phyloP scores from a whole-genome alignment of 2,797 vertebrate species.

The Crypturellus tataupa region DNA sequence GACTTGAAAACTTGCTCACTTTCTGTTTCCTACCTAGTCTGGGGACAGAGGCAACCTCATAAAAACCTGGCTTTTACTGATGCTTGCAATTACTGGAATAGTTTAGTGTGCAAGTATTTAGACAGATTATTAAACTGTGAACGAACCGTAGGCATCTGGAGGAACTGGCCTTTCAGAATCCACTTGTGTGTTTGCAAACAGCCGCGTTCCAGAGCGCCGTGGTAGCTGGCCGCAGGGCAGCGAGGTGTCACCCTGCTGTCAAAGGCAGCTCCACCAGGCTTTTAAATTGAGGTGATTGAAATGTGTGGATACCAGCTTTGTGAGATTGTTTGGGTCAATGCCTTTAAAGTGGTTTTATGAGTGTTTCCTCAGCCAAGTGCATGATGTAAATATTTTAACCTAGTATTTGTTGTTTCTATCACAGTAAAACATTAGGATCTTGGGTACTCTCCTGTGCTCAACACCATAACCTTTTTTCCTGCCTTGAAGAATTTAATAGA shows the following conservation, averaged over 20 bases:
- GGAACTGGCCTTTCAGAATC: slow-evolving; percentile 9
- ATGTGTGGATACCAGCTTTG: neutral
- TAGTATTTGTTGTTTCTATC: neutral
- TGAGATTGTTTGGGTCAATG: neutral
- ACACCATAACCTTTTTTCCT: neutral
- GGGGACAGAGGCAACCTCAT: neutral
- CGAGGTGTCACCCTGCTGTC: neutral
- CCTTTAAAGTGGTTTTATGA: neutral
- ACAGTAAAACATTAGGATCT: neutral
- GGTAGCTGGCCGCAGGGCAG: neutral
- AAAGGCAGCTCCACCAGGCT: neutral
- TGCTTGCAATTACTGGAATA: neutral
- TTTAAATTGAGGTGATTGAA: neutral
- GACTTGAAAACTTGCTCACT: slow-evolving; percentile 5
- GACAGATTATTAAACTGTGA: neutral
- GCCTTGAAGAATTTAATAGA: neutral
- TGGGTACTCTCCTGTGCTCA: neutral
- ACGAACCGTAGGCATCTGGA: slow-evolving; percentile 36
- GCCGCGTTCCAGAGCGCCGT: neutral
- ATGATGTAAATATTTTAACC: neutral
- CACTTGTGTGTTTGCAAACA: neutral
- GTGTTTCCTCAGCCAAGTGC: neutral
- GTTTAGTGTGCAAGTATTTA: neutral
- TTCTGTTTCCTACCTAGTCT: neutral
- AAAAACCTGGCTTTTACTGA: neutral